Evolutionary conservation across 2,797 vertebrate genomes (phyloP), one percentile per base, ranked within the genome.

Genomic region (Rhabdomys pumilio): DNA sequence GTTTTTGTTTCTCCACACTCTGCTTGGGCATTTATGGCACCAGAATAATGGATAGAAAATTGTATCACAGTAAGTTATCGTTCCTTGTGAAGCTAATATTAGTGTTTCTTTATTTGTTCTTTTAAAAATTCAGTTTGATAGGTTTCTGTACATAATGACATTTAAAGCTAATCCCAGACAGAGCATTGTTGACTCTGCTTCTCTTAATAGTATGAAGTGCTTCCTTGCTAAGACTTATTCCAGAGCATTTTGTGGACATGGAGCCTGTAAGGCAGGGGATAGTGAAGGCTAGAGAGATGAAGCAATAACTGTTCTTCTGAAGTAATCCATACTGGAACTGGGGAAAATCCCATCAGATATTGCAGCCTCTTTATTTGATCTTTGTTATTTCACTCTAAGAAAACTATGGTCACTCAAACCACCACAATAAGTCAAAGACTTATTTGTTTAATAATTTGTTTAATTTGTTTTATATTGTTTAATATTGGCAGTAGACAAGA

Each of bases 131-230:
- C 95, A 91, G 38, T 89, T 72, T 94, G 67, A 94, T 41, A 65
- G 17, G 63, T 93, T 97, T 94, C 57, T 93, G 22, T 87, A 34
- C 83, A 38, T 72, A 84, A 95, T 44, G 76, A 96, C 92, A 65
- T 89, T 12, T 55, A 95, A 97, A 94, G 89, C 53, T n/a, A 93
- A 55, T 57, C 34, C 41, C 26, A 82, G 59, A 57, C 24, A 72
- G 79, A 24, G 44, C 55, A 90, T 86, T 90, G 38, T 24, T 90
- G 24, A 92, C 7, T 41, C 81, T 69, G 29, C 1, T 73, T 24
- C 20, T 44, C 22, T 44, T 24, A 73, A 44, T 75, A 41, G 10
- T n/a, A 75, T 76, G 19, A 91, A 93, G 19, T 76, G 1, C 1
- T 94, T 96, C 38, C 24, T 5, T 87, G 47, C 63, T 94, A 61